These are phyloP conservation scores for Chironomus tentans DNA, from an alignment of 2,888 invertebrate genomes.

Conservation along the genomic window DNA sequence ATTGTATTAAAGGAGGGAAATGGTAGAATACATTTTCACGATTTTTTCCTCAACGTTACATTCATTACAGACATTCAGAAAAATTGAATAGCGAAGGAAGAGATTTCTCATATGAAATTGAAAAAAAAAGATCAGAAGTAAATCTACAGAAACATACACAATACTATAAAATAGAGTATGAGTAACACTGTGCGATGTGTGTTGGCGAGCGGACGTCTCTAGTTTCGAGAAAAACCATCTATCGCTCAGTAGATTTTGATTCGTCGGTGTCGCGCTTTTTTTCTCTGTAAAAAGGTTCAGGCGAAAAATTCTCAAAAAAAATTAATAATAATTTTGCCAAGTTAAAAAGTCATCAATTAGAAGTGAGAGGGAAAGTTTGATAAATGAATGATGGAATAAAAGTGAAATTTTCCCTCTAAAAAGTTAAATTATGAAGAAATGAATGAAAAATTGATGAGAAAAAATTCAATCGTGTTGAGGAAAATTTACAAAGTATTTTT, in stretches of 20 bases:
- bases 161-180: not conserved
- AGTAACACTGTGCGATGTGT: not conserved
- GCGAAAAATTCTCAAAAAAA: too few relatives aligned
- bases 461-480: not conserved
- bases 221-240: not conserved
- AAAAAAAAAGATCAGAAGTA: not conserved
- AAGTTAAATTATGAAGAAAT: not conserved
- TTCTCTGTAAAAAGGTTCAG: not conserved
- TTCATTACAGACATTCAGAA: not conserved
- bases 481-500: not conserved
- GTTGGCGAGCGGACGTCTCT: not conserved
- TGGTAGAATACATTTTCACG: not conserved
- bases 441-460: not conserved
- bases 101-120: not conserved
- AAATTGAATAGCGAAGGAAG: not conserved
- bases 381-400: not conserved
- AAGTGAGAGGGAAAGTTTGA: not conserved
- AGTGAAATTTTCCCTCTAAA: not conserved
- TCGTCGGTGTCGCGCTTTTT: slow-evolving; percentile 4
- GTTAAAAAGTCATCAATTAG: not conserved
- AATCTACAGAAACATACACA: too few relatives aligned
- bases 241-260: slow-evolving; percentile 8
- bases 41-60: not conserved
- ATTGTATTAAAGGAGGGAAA: too few relatives aligned
- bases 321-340: not conserved